Conservation (phyloP, 1,140 invertebrate species). For the Samia ricini region DNA sequence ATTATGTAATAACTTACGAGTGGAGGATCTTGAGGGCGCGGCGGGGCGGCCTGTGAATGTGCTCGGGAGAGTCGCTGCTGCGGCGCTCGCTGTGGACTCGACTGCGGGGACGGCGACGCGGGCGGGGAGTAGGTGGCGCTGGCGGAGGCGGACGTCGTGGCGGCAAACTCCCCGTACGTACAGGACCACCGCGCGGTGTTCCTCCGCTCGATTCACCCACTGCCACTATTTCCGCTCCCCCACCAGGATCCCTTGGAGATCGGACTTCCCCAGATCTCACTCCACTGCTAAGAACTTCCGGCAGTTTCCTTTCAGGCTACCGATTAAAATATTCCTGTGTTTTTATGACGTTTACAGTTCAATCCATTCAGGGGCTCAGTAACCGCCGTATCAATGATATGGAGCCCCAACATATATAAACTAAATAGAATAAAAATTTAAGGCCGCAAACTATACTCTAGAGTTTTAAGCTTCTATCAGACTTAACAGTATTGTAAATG, state of each 20-base stretch:
- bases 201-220: constrained; percentile 1
- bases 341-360: background rate
- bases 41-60: constrained; percentile 45
- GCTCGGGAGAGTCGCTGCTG: constrained; percentile 36
- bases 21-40: constrained; percentile 43
- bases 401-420: too few species aligned
- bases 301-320: background rate
- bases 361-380: background rate
- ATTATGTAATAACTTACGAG: constrained; percentile 24
- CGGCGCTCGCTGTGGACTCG: background rate
- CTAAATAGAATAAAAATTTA: too few species aligned
- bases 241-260: background rate
- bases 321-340: background rate
- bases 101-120: constrained; percentile 17
- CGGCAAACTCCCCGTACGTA: constrained; percentile 22
- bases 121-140: constrained; percentile 16
- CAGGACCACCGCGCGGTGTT: constrained; percentile 3
- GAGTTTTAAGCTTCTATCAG: too few species aligned
- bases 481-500: too few species aligned
- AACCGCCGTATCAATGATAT: too few species aligned
- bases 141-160: constrained; percentile 50
- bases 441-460: too few species aligned
- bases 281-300: background rate
- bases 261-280: background rate
- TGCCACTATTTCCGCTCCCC: background rate